Conservation (phyloP, 2,888 invertebrate species). For the Tolmerus cingulatus region DNA sequence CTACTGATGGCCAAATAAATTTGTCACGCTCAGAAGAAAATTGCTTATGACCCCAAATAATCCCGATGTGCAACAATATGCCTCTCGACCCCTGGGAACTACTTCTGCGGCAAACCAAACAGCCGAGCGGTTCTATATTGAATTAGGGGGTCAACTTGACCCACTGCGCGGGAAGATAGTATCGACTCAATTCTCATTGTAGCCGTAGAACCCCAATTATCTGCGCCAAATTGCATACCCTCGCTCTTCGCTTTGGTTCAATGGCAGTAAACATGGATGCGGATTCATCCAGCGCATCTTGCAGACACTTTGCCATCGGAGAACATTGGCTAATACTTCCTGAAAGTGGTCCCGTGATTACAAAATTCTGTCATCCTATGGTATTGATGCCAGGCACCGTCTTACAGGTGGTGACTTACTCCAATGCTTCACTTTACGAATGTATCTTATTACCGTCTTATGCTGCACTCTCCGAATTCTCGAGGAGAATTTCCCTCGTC, state of each 20-base stretch:
- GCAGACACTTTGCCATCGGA: not conserved
- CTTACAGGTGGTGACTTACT: not conserved
- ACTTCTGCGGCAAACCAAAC: not conserved
- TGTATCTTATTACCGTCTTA: not conserved
- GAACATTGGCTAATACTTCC: conserved; percentile 15
- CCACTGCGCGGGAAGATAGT: not conserved
- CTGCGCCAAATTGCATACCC: conserved; percentile 12
- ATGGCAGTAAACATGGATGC: not conserved
- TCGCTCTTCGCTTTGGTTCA: not conserved
- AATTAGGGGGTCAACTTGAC: not conserved
- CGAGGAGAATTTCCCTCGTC: not conserved
- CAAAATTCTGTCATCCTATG: conserved; percentile 14
- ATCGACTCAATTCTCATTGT: not conserved
- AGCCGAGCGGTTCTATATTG: not conserved
- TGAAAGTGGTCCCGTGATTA: not conserved
- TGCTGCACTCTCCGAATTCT: not conserved
- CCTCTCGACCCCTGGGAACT: not conserved
- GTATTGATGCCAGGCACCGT: not conserved
- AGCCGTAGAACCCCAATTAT: not conserved
- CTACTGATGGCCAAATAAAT: not conserved
- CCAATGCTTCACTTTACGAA: not conserved
- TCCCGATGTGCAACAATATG: not conserved
- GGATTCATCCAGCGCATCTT: not conserved
- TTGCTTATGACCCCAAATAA: not conserved
- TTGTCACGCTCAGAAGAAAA: not conserved